These are phyloP conservation scores for Oscheius sp. DNA, from an alignment of 2,888 invertebrate genomes.

Conservation along the genomic window DNA sequence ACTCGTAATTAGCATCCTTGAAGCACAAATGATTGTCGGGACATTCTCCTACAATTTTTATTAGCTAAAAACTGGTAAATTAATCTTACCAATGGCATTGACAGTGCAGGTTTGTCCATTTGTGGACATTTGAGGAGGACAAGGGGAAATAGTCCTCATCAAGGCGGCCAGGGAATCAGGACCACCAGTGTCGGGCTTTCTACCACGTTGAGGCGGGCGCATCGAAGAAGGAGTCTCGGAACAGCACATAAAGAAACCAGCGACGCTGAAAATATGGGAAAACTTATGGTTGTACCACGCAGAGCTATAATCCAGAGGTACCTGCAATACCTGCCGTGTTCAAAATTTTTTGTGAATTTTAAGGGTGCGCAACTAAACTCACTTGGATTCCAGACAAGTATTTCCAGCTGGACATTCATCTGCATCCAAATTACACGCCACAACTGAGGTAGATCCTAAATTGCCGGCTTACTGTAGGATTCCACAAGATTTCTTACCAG, in stretches of 20 bases:
- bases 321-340: too few species aligned
- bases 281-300: too few species aligned
- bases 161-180: constrained; percentile 56
- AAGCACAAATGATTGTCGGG: constrained; percentile 55
- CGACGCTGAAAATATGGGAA: constrained; percentile 49
- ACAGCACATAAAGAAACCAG: constrained; percentile 72
- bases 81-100: constrained; percentile 48
- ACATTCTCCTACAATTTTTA: constrained; percentile 44
- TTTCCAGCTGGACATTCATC: constrained; percentile 69
- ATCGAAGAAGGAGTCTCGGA: constrained; percentile 45
- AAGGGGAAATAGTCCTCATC: constrained; percentile 59
- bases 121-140: constrained; percentile 61
- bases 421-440: constrained; percentile 67
- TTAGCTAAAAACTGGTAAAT: background rate
- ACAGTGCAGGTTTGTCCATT: constrained; percentile 67
- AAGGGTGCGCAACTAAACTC: too few species aligned
- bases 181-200: constrained; percentile 27
- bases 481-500: constrained; percentile 48
- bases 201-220: constrained; percentile 37
- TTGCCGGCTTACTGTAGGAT: background rate
- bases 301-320: too few species aligned
- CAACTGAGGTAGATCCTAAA: constrained; percentile 67
- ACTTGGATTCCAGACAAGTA: constrained; percentile 68
- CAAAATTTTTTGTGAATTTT: too few species aligned
- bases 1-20: constrained; percentile 51